Base-by-base conservation (phyloP, 2,888 invertebrate genomes). In the Danaus chrysippus region DNA sequence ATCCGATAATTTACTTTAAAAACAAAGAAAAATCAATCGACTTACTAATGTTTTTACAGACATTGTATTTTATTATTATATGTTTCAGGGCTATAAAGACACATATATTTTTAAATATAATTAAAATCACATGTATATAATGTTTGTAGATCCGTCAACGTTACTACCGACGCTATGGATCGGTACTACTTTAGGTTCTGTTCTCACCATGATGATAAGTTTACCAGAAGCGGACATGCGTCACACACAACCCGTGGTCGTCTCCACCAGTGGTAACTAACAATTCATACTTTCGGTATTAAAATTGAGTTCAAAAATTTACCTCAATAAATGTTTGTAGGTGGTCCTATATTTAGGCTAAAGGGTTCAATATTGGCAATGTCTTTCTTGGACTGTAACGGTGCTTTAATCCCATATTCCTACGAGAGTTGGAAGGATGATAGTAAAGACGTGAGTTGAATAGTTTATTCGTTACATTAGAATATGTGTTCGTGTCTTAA, bases 361-460 rank as follows among this genome's bases (percentile, higher is more conserved):
- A 98, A 98, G 92, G 99, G 99, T 76, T 95, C 97, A 81, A 97
- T 99, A 79, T 92, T 98, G 77, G 94, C 96, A 71, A 96, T 99
- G 94, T 96, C 97, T 70, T 99, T 99, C 92, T 93, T 99, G 83
- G 99, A 99, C 92, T 96, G 96, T 83, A 96, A 95, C 81, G 99
- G 99, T 79, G 94, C 96, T 79, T 93, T 99, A 73, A 95, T 99
- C 81, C 96, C 97, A 66, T 95, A 96, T 80, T 94, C 96, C 53
- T 96, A 94, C 79, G 98, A 98, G 87, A 93, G 95, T 74, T 99
- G 98, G 98, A 96, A 93, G 83, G 98, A 98, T 80, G 97, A 97
- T 76, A 94, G 94, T 78, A 93, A 92, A 86, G 95, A 95, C 71
- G 91, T 91, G 71, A 87, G 84, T 82, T 34, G 6, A 5, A 34